Evolutionary conservation across 2,113 vertebrate genomes (phyloP).

Genomic region (Scytalopus superciliaris): DNA sequence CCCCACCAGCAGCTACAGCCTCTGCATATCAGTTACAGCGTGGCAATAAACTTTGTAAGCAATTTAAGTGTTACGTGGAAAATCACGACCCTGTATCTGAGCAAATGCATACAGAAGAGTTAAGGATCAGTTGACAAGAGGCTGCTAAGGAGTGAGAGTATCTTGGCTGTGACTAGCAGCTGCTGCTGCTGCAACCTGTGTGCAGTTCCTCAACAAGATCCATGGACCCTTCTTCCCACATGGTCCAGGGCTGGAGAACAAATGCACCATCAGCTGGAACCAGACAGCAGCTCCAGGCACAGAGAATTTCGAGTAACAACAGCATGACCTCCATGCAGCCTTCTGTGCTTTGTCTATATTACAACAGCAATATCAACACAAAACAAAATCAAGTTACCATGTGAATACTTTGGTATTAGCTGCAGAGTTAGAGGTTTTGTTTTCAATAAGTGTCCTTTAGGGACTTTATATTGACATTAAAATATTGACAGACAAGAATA

Average conservation of each 20-base stretch:
- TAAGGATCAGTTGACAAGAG: not conserved
- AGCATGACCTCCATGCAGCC: not conserved
- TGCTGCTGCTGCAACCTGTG: not conserved
- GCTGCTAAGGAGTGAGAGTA: not conserved
- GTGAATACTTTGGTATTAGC: not conserved
- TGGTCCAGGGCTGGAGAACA: not conserved
- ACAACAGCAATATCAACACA: not conserved
- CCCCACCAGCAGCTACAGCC: not conserved
- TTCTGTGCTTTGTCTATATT: not conserved
- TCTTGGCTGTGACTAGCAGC: not conserved
- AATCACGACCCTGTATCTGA: not conserved
- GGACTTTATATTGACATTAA: not conserved
- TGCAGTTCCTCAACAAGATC: not conserved
- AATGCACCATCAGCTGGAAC: not conserved
- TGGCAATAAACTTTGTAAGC: not conserved
- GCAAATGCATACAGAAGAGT: not conserved
- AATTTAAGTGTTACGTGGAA: not conserved
- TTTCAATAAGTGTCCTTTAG: rapidly evolving
- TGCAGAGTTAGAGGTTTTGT: not conserved
- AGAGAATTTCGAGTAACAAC: not conserved
- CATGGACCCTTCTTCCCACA: not conserved
- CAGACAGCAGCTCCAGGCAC: not conserved
- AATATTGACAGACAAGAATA: not conserved
- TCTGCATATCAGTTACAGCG: not conserved
- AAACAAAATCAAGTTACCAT: not conserved